phyloP scores from a whole-genome alignment of 2,888 invertebrate species.

The Lordiphosa andalusiaca region DNA sequence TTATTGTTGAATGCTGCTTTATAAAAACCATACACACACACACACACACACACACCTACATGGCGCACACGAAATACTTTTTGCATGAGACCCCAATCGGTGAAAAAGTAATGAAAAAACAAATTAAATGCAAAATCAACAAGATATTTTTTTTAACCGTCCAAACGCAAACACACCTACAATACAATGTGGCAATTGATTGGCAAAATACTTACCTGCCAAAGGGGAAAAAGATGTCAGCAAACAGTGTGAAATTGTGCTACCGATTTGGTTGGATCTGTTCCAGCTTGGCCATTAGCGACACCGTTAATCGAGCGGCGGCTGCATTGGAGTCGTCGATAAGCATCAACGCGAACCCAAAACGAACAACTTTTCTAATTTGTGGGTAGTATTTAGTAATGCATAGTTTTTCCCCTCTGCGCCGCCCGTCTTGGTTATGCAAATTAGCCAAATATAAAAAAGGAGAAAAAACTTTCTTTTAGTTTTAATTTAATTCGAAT shows the following conservation, averaged over 20 bases:
- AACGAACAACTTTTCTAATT: conserved; percentile 61
- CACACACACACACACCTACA: conserved; percentile 44
- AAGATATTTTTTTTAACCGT: conserved; percentile 34
- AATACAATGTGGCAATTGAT: conserved; percentile 64
- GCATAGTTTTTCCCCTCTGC: conserved; percentile 50
- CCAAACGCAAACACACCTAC: conserved; percentile 35
- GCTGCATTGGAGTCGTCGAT: conserved; percentile 19
- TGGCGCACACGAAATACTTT: conserved; percentile 53
- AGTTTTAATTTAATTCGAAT: conserved; percentile 68
- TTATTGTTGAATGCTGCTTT: conserved; percentile 27
- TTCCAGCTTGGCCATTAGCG: conserved; percentile 49
- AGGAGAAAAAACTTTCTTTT: conserved; percentile 58
- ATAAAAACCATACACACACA: conserved; percentile 23
- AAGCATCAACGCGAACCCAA: conserved; percentile 40
- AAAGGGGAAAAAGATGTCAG: conserved; percentile 51
- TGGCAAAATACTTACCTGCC: conserved; percentile 55
- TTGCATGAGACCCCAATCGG: conserved; percentile 47
- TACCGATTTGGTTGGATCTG: conserved; percentile 53
- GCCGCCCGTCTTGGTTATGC: conserved; percentile 57
- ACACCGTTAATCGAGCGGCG: conserved; percentile 41
- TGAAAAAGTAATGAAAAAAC: conserved; percentile 15
- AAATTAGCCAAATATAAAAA: conserved; percentile 46
- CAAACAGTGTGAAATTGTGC: conserved; percentile 61
- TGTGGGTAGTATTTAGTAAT: conserved; percentile 49
- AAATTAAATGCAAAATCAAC: conserved; percentile 63